Evolutionary conservation across 2,797 vertebrate species (phyloP), one percentile per base, ranked within the genome.

Genomic region (Pantherophis vulpinus): DNA sequence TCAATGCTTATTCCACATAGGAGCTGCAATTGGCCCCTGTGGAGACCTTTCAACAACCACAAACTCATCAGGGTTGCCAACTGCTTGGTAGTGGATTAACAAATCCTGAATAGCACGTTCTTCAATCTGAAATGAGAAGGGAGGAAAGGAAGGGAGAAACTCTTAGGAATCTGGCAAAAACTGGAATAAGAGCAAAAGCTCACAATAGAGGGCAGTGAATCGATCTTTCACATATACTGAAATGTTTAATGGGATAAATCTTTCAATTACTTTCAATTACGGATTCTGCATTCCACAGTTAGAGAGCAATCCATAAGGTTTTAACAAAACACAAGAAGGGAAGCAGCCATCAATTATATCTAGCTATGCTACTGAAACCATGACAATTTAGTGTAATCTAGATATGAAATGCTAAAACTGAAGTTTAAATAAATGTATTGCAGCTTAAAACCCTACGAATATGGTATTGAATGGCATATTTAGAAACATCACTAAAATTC

Each of bases 1-100:
- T 98, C 96, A 99, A 97, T 99, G 99, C 96, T 99, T 99, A 97
- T 99, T 99, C 99, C 99, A 99, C 96, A 97, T 98, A 23, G 99
- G 99, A 88, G 96, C 97, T 92, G 99, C 99, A 32, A 99, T 97
- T 58, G 99, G 99, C 94, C 98, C 98, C 97, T 98, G 98, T 0
- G 98, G 97, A 89, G 98, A 98, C 97, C 99, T 98, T 98, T 99
- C 99, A 95, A 99, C 98, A 42, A 98, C 96, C 91, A 99, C 98
- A 97, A 99, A 98, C 96, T 99, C 99, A 63, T 99, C 99, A 6
- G 99, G 98, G 98, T 99, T 99, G 97, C 98, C 97, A 89, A 96
- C 96, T 25, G 99, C 99, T 90, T 98, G 97, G 86, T 99, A 99
- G 96, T 99, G 98, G 87, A 98, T 92, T 95, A 99, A 55, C 61